phyloP scores from a whole-genome alignment of 2,888 invertebrate species.

The Polietes domitor region DNA sequence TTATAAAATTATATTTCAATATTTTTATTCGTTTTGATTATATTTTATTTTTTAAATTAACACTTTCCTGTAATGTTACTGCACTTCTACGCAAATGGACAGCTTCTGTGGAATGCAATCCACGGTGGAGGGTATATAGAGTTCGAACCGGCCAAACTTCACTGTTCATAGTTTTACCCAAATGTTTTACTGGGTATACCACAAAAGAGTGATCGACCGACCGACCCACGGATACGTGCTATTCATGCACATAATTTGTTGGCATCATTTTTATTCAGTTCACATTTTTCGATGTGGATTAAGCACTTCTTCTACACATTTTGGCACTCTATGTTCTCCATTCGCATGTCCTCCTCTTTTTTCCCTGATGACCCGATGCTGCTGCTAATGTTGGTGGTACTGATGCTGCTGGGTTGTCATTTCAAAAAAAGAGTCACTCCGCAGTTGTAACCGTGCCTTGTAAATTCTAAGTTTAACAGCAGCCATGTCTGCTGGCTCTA shows the following conservation, averaged over 20 bases:
- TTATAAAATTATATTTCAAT: no score
- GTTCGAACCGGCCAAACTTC: no score
- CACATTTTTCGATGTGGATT: conserved; percentile 53
- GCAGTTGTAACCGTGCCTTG: neutral
- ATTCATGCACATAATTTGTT: neutral
- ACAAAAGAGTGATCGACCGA: neutral
- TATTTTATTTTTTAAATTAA: no score
- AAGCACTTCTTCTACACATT: conserved; percentile 54
- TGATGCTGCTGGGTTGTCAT: neutral
- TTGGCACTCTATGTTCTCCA: conserved; percentile 1
- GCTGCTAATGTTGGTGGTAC: neutral
- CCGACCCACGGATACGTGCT: neutral
- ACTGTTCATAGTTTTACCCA: neutral
- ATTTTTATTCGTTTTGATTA: no score
- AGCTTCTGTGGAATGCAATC: no score
- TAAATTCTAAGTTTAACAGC: conserved; percentile 32
- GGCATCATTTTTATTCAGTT: conserved; percentile 52
- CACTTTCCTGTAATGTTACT: no score
- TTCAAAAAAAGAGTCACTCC: neutral
- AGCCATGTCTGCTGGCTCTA: neutral
- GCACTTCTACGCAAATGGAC: no score
- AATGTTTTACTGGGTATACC: neutral
- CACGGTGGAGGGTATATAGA: no score
- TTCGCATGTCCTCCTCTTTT: neutral
- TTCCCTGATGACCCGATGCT: neutral